phyloP scores from a whole-genome alignment of 2,113 vertebrate genomes.

The Alouatta palliata region DNA sequence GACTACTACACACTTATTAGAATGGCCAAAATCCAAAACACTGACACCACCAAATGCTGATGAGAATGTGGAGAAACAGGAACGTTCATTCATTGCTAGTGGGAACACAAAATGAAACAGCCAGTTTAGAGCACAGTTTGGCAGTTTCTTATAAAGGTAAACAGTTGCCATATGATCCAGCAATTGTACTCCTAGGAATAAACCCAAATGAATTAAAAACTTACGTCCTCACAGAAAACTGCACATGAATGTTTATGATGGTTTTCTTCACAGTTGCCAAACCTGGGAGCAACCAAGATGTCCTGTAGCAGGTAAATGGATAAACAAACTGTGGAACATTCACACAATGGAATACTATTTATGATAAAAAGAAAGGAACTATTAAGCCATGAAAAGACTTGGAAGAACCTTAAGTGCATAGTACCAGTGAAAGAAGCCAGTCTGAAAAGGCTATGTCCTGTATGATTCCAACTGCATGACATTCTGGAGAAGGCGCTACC shows the following conservation, averaged over 20 bases:
- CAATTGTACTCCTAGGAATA: background rate
- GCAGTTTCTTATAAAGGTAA: background rate
- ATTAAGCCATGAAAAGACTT: background rate
- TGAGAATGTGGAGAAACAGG: background rate
- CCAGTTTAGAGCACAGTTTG: background rate
- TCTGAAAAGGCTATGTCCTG: background rate
- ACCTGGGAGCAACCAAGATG: background rate
- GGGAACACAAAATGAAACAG: background rate
- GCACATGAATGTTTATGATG: background rate
- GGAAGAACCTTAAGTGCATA: background rate
- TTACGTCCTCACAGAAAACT: background rate
- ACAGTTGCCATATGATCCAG: background rate
- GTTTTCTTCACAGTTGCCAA: background rate
- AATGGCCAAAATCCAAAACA: background rate
- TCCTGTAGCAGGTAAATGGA: background rate
- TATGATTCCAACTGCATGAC: background rate
- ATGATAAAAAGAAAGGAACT: background rate
- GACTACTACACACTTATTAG: background rate
- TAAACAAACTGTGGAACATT: background rate
- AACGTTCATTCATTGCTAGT: background rate
- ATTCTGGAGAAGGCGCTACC: background rate
- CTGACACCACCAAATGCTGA: background rate
- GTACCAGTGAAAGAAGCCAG: background rate
- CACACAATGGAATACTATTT: background rate
- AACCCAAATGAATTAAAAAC: background rate